Evolutionary conservation across 2,113 vertebrate genomes (phyloP).

Genomic region (Poeciliopsis occidentalis): DNA sequence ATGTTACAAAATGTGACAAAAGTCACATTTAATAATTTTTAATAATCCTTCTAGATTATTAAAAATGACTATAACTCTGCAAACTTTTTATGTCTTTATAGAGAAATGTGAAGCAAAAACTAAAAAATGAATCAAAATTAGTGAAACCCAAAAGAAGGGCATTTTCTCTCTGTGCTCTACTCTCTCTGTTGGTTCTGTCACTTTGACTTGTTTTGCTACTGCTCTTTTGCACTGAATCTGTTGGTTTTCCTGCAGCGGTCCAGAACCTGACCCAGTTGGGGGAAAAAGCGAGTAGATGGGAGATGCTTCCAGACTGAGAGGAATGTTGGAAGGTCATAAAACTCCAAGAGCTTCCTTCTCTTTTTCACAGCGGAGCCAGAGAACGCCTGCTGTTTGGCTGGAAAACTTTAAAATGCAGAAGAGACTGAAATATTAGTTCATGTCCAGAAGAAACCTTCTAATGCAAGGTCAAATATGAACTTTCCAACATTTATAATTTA

Average conservation of each 20-base stretch:
- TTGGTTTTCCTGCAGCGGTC: background rate
- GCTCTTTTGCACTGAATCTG: background rate
- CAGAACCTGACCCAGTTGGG: background rate
- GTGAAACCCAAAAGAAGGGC: too few species aligned
- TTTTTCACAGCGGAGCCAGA: background rate
- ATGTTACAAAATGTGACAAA: too few species aligned
- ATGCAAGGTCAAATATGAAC: background rate
- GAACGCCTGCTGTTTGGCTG: background rate
- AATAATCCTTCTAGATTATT: too few species aligned
- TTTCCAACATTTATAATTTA: background rate
- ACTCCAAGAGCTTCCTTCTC: background rate
- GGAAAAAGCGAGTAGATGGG: background rate
- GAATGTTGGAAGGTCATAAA: constrained; percentile 10
- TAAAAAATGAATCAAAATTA: too few species aligned
- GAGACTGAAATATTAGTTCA: background rate
- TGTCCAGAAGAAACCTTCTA: background rate
- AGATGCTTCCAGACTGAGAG: background rate
- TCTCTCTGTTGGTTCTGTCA: background rate
- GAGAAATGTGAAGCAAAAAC: too few species aligned
- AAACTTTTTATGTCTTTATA: too few species aligned
- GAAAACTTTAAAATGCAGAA: background rate
- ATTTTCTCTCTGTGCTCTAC: too few species aligned
- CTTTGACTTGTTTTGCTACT: background rate
- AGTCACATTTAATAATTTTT: too few species aligned
- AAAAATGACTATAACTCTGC: too few species aligned